Conservation (phyloP, 2,113 vertebrate genomes). For the Crotalus horridus region DNA sequence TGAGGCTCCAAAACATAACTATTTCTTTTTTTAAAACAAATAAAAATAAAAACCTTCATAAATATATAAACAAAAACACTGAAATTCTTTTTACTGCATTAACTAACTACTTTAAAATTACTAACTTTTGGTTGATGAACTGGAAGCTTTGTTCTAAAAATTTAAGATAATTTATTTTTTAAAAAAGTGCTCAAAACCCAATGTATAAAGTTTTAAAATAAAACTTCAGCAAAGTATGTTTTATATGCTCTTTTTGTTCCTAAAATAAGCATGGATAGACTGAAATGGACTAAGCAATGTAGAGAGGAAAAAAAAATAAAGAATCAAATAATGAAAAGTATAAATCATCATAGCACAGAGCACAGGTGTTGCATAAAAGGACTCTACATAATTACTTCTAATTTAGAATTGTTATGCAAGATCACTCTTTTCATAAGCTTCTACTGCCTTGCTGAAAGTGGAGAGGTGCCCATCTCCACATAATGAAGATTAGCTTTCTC, state of each 20-base stretch:
- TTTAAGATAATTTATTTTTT: neutral
- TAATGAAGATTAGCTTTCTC: neutral
- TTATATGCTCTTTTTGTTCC: neutral
- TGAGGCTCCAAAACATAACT: neutral
- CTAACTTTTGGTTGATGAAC: neutral
- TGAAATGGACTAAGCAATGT: neutral
- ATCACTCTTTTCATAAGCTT: neutral
- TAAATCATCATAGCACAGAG: neutral
- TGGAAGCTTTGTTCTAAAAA: neutral
- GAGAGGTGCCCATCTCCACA: neutral
- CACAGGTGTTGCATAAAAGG: neutral
- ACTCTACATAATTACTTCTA: neutral
- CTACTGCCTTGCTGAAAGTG: neutral
- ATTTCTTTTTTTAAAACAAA: neutral
- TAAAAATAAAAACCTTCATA: neutral
- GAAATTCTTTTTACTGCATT: neutral
- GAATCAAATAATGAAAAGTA: neutral
- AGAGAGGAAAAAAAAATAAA: neutral
- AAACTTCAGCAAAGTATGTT: neutral
- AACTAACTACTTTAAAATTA: neutral
- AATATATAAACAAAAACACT: neutral
- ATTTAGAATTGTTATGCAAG: neutral
- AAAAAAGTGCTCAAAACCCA: neutral
- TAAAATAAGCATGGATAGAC: neutral
- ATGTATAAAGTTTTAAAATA: neutral